Conservation (phyloP, 2,113 vertebrate genomes). For the Actenoides lindsayi region DNA sequence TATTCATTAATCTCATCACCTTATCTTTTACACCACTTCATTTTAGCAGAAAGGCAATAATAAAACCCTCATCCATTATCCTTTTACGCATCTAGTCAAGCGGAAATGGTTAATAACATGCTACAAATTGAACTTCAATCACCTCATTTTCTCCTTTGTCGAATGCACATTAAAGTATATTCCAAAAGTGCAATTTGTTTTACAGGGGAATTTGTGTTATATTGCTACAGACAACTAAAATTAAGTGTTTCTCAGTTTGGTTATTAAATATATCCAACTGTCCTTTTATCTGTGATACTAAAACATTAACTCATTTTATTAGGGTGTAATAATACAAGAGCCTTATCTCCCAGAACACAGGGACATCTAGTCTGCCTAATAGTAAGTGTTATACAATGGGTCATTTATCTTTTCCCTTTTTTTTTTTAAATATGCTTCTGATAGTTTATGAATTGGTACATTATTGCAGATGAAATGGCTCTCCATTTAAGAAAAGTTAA, state of each 20-base stretch:
- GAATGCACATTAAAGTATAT: conserved; percentile 85
- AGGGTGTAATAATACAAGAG: conserved; percentile 78
- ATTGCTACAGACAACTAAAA: conserved; percentile 83
- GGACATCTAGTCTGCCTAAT: conserved; percentile 77
- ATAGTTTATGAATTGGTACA: conserved; percentile 80
- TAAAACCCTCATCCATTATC: conserved; percentile 99
- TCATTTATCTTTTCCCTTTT: conserved; percentile 74
- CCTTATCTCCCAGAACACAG: conserved; percentile 80
- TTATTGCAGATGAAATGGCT: conserved; percentile 78
- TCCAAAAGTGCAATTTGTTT: conserved; percentile 85
- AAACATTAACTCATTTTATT: conserved; percentile 85
- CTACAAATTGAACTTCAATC: conserved; percentile 99
- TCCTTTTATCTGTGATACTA: conserved; percentile 82
- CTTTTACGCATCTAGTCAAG: conserved; percentile 96
- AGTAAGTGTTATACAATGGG: conserved; percentile 75
- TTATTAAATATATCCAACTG: conserved; percentile 85
- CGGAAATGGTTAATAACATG: conserved; percentile 99
- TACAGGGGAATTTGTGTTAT: conserved; percentile 81
- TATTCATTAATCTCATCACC: conserved; percentile 99
- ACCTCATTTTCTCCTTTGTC: conserved; percentile 91
- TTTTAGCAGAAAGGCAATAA: conserved; percentile 98
- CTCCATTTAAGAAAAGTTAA: conserved; percentile 81
- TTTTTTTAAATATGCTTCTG: conserved; percentile 48
- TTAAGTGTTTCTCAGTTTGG: conserved; percentile 81
- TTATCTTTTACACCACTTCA: conserved; percentile 99